A percentile compares a stretch with the other conserved stretches of the same genome.
phyloP scores from a whole-genome alignment of 2,888 invertebrate genomes.

The Acanthacorydalis orientalis region DNA sequence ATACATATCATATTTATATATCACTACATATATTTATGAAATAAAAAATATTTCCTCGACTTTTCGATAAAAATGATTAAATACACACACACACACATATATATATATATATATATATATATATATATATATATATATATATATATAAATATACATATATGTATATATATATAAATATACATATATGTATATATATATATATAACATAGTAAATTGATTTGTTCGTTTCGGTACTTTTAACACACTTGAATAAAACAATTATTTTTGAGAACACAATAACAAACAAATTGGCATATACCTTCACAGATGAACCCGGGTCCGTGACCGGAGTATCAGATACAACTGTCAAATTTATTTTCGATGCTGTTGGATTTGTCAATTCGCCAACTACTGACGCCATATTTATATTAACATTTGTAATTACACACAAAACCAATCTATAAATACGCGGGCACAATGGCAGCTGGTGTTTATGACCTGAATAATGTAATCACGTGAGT shows the following conservation, averaged over 20 bases:
- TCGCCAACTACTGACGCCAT: slow-evolving; percentile 7
- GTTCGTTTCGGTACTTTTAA: no score
- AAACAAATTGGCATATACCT: slow-evolving; percentile 22
- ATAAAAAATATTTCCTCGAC: no score
- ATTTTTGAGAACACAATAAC: neutral
- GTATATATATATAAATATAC: neutral
- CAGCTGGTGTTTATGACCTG: no score
- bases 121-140: no score
- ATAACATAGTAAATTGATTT: neutral
- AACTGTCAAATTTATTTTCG: slow-evolving; percentile 30
- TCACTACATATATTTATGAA: no score
- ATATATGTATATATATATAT: neutral
- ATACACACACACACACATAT: no score
- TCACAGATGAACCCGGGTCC: slow-evolving; percentile 49
- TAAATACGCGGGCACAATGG: no score
- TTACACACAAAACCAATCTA: no score
- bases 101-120: no score
- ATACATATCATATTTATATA: no score
- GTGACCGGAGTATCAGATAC: slow-evolving; percentile 60
- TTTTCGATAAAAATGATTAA: no score
- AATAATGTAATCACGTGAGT: no score
- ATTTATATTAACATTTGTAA: neutral
- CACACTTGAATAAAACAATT: neutral
- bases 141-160: neutral
- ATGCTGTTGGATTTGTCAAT: slow-evolving; percentile 12